Evolutionary conservation across 2,113 vertebrate genomes (phyloP).

Genomic region (Gambusia affinis): DNA sequence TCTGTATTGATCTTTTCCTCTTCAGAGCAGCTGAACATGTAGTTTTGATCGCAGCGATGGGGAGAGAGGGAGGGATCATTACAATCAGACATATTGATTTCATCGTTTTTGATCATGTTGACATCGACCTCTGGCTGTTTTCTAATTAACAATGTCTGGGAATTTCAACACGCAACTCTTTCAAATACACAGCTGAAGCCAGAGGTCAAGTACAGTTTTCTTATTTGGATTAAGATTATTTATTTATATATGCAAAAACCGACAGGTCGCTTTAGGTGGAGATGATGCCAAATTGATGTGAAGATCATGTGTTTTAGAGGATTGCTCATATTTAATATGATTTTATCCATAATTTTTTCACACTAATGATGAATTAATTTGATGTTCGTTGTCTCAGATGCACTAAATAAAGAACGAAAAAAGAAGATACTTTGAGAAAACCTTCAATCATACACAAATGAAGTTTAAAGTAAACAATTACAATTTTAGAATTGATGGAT

Average conservation of each 20-base stretch:
- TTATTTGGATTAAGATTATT: background rate
- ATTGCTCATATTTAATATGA: no score
- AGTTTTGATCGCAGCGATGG: slow-evolving; percentile 10
- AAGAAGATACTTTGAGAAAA: background rate
- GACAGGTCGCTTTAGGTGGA: background rate
- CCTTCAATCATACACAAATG: background rate
- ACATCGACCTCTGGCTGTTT: slow-evolving; percentile 12
- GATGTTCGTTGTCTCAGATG: background rate
- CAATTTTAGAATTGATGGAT: no score
- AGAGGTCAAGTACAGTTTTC: background rate
- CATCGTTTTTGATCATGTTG: slow-evolving; percentile 26
- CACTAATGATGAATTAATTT: background rate
- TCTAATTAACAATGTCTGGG: background rate
- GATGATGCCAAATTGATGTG: background rate
- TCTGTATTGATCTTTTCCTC: slow-evolving; percentile 62
- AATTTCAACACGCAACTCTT: background rate
- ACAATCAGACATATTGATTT: slow-evolving; percentile 48
- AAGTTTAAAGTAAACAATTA: background rate
- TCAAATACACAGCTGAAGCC: background rate
- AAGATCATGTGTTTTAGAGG: background rate
- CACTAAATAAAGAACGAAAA: background rate
- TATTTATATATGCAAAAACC: no score
- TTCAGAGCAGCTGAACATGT: slow-evolving; percentile 43
- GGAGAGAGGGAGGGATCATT: slow-evolving; percentile 8
- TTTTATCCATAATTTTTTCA: background rate